A percentile compares a stretch with the other conserved stretches of the same genome.
These are phyloP conservation scores for Luidia sarsii DNA, from an alignment of 53 echinoderm and acorn worm species.

Conservation along the genomic window DNA sequence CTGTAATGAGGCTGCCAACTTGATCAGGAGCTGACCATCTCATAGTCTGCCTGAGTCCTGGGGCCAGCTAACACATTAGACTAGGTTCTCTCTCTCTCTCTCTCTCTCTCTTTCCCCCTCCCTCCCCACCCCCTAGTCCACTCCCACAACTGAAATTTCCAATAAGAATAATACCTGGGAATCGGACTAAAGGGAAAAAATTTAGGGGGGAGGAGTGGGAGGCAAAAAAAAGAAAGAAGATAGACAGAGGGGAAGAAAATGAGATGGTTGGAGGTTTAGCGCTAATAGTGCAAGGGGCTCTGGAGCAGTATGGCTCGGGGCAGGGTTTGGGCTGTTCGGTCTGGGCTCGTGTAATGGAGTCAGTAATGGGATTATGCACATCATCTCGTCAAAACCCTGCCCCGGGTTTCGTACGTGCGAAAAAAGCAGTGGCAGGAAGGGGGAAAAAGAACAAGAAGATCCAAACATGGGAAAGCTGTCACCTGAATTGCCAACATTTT, in stretches of 20 bases:
- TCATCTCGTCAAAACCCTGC: constrained; percentile 53
- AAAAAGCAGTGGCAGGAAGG: neutral
- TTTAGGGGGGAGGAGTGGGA: too few species aligned
- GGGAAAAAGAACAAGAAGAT: neutral
- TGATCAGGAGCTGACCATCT: too few species aligned
- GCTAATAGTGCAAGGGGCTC: constrained; percentile 24
- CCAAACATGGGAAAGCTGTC: constrained; percentile 11
- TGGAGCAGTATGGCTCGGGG: constrained; percentile 22
- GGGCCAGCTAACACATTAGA: constrained; percentile 46
- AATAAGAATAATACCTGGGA: constrained; percentile 46
- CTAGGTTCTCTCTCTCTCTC: constrained; percentile 7
- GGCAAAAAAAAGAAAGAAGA: neutral
- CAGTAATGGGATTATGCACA: constrained; percentile 51
- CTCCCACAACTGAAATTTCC: constrained; percentile 43
- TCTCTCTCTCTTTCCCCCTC: too few species aligned
- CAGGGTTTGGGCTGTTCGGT: neutral
- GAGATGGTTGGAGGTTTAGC: neutral
- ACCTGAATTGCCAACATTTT: neutral
- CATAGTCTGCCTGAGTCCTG: too few species aligned
- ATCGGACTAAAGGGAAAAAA: constrained; percentile 9
- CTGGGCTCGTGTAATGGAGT: constrained; percentile 49
- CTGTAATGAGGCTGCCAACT: too few species aligned
- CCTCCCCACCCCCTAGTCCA: too few species aligned
- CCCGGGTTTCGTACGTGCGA: constrained; percentile 17
- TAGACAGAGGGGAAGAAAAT: neutral